Percentiles rank a stretch among this genome's conserved stretches.
These are phyloP conservation scores for Chaetodon trifascialis DNA, from an alignment of 2,113 vertebrate genomes.

Conservation along the genomic window DNA sequence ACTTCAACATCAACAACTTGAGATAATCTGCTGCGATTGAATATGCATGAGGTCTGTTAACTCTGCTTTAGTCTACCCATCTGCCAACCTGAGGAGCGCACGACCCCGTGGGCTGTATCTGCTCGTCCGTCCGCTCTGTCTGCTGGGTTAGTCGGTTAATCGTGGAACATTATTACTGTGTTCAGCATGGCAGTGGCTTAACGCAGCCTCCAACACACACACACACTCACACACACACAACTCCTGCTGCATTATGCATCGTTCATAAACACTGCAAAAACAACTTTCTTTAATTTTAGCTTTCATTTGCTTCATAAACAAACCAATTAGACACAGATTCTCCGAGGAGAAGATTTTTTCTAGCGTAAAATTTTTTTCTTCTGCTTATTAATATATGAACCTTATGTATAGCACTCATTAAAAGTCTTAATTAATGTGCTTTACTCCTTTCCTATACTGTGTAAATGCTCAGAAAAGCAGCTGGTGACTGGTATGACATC, in stretches of 20 bases:
- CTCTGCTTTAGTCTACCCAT: slow-evolving; percentile 23
- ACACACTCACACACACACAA: neutral
- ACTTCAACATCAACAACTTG: slow-evolving; percentile 23
- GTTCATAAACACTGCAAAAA: slow-evolving; percentile 9
- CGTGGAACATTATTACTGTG: slow-evolving; percentile 23
- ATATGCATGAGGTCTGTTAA: slow-evolving; percentile 35
- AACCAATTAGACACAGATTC: neutral
- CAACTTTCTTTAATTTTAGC: neutral
- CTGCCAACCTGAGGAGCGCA: slow-evolving; percentile 30
- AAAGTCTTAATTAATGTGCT: neutral
- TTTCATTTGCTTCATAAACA: neutral
- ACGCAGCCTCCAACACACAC: neutral
- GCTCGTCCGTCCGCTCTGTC: slow-evolving; percentile 12
- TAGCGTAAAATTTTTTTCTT: neutral
- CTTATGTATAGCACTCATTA: neutral
- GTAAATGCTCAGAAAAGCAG: too few species aligned
- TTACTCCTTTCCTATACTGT: neutral
- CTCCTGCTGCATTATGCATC: slow-evolving; percentile 24
- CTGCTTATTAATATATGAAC: neutral
- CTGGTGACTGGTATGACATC: neutral
- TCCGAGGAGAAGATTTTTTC: neutral
- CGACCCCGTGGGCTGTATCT: slow-evolving; percentile 17
- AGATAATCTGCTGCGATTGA: slow-evolving; percentile 26
- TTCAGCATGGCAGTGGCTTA: neutral
- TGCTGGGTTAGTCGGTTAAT: slow-evolving; percentile 29